phyloP scores from a whole-genome alignment of 2,797 vertebrate species.

The Arrhamphus sclerolepis region DNA sequence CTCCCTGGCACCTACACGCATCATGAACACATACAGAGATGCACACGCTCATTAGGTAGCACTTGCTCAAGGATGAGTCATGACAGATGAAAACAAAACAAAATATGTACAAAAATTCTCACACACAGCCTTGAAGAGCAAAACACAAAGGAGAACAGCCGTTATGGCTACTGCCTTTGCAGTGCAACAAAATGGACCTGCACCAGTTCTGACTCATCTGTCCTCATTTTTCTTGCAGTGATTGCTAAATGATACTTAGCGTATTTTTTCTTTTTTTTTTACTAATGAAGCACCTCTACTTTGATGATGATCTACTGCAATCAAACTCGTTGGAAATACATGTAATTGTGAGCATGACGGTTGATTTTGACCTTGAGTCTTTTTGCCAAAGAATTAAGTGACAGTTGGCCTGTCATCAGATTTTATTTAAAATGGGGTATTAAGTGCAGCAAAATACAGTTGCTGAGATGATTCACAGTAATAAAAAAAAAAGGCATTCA shows the following conservation, averaged over 20 bases:
- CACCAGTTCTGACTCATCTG: background rate
- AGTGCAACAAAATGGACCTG: background rate
- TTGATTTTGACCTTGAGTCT: constrained; percentile 26
- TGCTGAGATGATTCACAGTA: background rate
- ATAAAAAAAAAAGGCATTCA: constrained; percentile 12
- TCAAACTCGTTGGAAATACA: constrained; percentile 12
- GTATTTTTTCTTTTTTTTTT: background rate
- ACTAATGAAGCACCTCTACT: constrained; percentile 2
- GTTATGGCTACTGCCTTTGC: background rate
- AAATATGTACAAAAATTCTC: constrained; percentile 11
- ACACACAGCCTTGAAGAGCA: background rate
- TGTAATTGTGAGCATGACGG: constrained; percentile 18
- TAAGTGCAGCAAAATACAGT: constrained; percentile 12
- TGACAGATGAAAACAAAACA: constrained; percentile 8
- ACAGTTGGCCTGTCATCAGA: constrained; percentile 6
- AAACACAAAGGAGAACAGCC: constrained; percentile 9
- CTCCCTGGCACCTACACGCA: constrained; percentile 87
- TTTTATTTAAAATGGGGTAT: constrained; percentile 4
- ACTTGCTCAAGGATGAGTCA: constrained; percentile 23
- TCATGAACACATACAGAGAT: constrained; percentile 40
- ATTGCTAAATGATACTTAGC: background rate
- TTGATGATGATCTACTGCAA: constrained; percentile 14
- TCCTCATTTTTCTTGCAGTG: background rate
- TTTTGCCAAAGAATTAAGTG: constrained; percentile 22
- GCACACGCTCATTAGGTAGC: constrained; percentile 34